Base-by-base conservation (phyloP, 1,140 invertebrate genomes). In the Chrysopa pallens region DNA sequence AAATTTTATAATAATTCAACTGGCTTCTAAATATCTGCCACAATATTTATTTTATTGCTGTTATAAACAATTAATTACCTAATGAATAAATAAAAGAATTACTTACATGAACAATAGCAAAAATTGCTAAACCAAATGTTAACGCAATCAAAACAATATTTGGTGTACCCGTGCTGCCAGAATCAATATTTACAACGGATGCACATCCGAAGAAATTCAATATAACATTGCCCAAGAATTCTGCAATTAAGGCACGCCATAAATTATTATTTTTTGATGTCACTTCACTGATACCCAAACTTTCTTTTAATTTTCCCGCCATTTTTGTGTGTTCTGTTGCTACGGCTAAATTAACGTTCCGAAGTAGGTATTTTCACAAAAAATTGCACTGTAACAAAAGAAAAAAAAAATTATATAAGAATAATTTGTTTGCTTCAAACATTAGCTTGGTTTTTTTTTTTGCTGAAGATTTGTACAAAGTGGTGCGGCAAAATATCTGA, bases 121-220 rank as follows among this genome's bases (percentile, higher is more conserved):
- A 89, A 35, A 94, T 80, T 1, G 76, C 68, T 33, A 95, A 65
- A 44, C 91, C 91, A 58, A 94, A 94, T 4, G 84, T 74, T 6
- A 96, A 64, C 1, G 83, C 70, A 49, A 93, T 86, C 45, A 85
- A 77, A 1, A 87, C 74, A 17, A 82, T 66, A 54, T 73, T 67
- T 1, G 62, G 63, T 23, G 69, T 60, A 6, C 61, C 50, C 35
- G 58, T 61, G 6, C 50, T 45, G 11, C 57, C 49, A 29, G 54
- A 46, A 37, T 57, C 14, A 36, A 68, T 48, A 48, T 66, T 70
- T 38, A 74, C 57, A 54, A 73, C 72, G 36, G 83, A 76, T 13
- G 83, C 84, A 55, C 87, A 92, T 9, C 84, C 89, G 54, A 84
- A 84, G 58, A 83, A 76, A 55, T 84, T 91, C 45, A 88, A 64